Evolutionary conservation across 2,113 vertebrate species (phyloP).

Genomic region (Melanostigma gelatinosum): DNA sequence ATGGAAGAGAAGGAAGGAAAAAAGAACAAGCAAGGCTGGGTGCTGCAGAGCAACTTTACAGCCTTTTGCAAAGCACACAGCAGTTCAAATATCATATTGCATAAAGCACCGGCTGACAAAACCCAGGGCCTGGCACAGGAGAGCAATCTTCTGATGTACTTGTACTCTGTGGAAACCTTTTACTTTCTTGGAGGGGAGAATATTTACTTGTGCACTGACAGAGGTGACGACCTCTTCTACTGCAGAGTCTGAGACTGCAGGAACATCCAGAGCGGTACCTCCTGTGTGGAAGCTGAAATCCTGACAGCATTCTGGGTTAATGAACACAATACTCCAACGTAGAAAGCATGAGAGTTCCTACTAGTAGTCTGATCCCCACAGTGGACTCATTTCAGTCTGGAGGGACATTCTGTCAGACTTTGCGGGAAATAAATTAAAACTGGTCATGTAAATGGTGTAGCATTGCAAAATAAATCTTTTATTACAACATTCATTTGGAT

Average conservation of each 20-base stretch:
- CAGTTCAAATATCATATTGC: conserved; percentile 14
- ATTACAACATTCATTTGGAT: conserved; percentile 11
- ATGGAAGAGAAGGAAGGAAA: neutral
- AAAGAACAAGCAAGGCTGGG: neutral
- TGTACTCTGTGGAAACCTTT: conserved; percentile 24
- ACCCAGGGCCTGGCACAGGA: conserved; percentile 6
- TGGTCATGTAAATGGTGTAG: neutral
- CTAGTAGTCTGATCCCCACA: conserved; percentile 2
- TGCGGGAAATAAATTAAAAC: neutral
- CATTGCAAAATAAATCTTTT: conserved; percentile 3
- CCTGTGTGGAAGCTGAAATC: conserved; percentile 30
- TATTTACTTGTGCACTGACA: conserved; percentile 23
- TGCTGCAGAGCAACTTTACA: neutral
- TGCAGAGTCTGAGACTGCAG: conserved; percentile 27
- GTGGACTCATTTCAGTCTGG: conserved; percentile 14
- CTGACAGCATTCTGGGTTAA: conserved; percentile 17
- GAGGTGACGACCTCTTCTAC: conserved; percentile 31
- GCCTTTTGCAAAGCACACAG: neutral
- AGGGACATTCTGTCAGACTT: conserved; percentile 13
- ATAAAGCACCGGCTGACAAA: conserved; percentile 24
- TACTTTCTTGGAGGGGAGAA: conserved; percentile 6
- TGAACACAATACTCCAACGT: conserved; percentile 17
- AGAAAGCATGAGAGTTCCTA: conserved; percentile 18
- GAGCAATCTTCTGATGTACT: neutral
- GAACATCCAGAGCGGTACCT: conserved; percentile 8